These are phyloP conservation scores for Aegithalos caudatus DNA, from an alignment of 2,113 vertebrate species.

Conservation along the genomic window DNA sequence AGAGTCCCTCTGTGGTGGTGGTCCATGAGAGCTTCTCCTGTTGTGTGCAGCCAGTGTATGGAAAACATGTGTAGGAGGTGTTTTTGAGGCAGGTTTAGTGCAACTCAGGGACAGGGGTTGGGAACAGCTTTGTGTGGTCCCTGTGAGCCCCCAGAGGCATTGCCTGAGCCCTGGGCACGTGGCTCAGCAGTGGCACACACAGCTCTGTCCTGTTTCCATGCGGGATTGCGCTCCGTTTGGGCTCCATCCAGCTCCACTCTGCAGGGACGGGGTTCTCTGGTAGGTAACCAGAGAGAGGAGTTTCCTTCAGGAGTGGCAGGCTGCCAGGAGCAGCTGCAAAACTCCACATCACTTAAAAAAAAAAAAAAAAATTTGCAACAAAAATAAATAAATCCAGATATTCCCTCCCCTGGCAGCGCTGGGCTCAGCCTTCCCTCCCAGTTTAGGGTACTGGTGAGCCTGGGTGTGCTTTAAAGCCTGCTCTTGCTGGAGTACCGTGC, in stretches of 20 bases:
- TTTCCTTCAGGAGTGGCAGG: slow-evolving; percentile 46
- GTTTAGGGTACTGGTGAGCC: neutral
- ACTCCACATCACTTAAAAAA: neutral
- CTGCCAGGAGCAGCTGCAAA: slow-evolving; percentile 50
- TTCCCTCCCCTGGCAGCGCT: neutral
- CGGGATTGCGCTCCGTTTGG: rapidly evolving
- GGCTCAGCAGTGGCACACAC: rapidly evolving
- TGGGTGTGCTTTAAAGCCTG: neutral
- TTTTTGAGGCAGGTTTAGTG: neutral
- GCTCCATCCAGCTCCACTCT: neutral
- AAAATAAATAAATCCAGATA: neutral
- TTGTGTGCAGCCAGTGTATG: neutral
- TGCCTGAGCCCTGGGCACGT: neutral
- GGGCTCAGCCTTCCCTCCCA: neutral
- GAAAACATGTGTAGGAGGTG: rapidly evolving
- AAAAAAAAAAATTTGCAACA: neutral
- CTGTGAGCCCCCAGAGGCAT: neutral
- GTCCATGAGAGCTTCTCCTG: neutral
- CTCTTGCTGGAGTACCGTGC: neutral
- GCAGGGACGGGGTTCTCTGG: slow-evolving; percentile 23
- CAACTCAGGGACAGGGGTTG: rapidly evolving
- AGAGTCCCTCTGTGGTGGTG: neutral
- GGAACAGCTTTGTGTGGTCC: neutral
- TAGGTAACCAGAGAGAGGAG: slow-evolving; percentile 53
- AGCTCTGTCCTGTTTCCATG: neutral